Percentiles rank a stretch among this genome's conserved stretches.
Evolutionary conservation across 2,797 vertebrate genomes (phyloP).

Genomic region (Pristis pectinata): DNA sequence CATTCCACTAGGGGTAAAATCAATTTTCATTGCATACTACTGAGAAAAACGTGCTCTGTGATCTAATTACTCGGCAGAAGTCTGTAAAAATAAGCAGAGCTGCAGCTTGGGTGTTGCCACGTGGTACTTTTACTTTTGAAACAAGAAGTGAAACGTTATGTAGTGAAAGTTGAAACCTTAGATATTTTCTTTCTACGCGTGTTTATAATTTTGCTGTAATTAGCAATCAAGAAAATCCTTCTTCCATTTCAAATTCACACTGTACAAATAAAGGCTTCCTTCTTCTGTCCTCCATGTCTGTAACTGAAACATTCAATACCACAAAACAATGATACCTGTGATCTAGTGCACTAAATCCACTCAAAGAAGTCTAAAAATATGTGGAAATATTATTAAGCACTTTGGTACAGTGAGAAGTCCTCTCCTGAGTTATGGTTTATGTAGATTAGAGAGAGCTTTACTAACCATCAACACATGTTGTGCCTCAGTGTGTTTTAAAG

Average conservation of each 20-base stretch:
- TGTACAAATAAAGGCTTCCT: not conserved
- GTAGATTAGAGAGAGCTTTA: not conserved
- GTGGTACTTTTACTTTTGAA: not conserved
- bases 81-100: not conserved
- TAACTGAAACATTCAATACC: not conserved
- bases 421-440: not conserved
- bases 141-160: not conserved
- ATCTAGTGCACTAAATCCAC: not conserved
- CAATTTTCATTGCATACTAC: too few relatives aligned
- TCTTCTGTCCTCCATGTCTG: not conserved
- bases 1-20: too few relatives aligned
- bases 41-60: too few relatives aligned
- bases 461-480: not conserved
- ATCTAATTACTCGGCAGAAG: too few relatives aligned
- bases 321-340: not conserved
- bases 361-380: not conserved
- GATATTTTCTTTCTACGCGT: too few relatives aligned
- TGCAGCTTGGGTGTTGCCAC: not conserved
- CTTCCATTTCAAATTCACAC: not conserved
- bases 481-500: not conserved
- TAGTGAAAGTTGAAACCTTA: not conserved
- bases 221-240: not conserved
- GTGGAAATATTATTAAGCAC: not conserved
- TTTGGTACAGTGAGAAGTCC: not conserved
- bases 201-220: not conserved